phyloP scores from a whole-genome alignment of 2,797 vertebrate genomes.

The Dendrocincla fuliginosa region DNA sequence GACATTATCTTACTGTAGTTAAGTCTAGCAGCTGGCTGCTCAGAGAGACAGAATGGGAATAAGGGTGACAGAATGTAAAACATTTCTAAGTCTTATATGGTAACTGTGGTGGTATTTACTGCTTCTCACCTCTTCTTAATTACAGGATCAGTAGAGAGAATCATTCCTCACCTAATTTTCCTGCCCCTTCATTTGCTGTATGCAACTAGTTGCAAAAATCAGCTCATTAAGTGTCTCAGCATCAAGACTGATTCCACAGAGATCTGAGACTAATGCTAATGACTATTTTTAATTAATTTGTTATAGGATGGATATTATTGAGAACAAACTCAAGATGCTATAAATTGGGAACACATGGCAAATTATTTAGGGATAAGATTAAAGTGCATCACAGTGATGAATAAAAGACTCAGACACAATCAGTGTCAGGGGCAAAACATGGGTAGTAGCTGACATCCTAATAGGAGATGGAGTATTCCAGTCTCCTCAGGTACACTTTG shows the following conservation, averaged over 20 bases:
- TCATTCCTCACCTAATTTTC: conserved; percentile 30
- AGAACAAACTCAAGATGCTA: not conserved
- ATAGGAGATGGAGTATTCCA: not conserved
- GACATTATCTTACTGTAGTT: conserved; percentile 55
- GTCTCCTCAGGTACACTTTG: not conserved
- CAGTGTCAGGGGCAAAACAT: not conserved
- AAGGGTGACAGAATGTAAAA: conserved; percentile 51
- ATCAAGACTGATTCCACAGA: not conserved
- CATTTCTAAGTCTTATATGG: conserved; percentile 30
- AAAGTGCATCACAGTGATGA: not conserved
- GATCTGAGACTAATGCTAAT: conserved; percentile 20
- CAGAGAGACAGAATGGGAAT: conserved; percentile 44
- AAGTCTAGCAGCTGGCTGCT: conserved; percentile 65
- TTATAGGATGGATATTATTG: not conserved
- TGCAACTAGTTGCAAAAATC: not conserved
- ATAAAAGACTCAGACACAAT: not conserved
- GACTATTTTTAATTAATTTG: conserved; percentile 32
- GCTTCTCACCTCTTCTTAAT: conserved; percentile 44
- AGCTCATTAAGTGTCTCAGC: not conserved
- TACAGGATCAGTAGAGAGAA: not conserved
- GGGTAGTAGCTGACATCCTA: not conserved
- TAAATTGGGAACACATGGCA: not conserved
- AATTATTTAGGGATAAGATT: not conserved
- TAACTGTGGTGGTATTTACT: conserved; percentile 29
- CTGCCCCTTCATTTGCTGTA: not conserved